phyloP scores from a whole-genome alignment of 2,113 vertebrate genomes.

The Nycticryphes semicollaris region DNA sequence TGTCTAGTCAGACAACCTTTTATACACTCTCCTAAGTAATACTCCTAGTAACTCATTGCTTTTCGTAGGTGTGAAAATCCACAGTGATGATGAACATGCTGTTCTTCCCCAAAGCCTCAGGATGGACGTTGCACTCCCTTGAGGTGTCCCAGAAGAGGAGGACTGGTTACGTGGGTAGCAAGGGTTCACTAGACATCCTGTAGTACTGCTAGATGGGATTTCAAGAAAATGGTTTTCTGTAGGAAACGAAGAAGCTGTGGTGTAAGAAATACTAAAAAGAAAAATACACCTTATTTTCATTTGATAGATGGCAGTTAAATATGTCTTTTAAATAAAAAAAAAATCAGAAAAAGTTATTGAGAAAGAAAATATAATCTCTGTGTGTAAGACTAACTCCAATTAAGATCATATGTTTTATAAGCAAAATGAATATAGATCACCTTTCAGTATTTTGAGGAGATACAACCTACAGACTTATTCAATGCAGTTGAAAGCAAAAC shows the following conservation, averaged over 20 bases:
- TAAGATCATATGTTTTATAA: not conserved
- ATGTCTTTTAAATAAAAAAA: slow-evolving; percentile 25
- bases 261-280: not conserved
- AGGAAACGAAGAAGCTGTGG: slow-evolving; percentile 3
- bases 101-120: not conserved
- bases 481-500: not conserved
- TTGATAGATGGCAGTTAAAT: slow-evolving; percentile 1
- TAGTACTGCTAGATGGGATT: not conserved
- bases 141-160: not conserved
- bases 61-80: not conserved
- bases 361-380: not conserved
- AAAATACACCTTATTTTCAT: slow-evolving; percentile 8
- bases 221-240: not conserved
- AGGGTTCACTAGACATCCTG: not conserved
- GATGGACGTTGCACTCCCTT: not conserved
- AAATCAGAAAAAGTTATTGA: not conserved
- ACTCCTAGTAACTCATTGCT: not conserved
- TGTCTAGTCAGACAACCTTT: not conserved
- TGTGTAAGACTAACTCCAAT: not conserved
- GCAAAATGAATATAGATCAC: not conserved
- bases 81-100: not conserved
- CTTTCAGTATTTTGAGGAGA: not conserved
- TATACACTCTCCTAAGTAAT: not conserved
- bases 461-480: not conserved
- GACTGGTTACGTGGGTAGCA: not conserved